Conservation (phyloP, 2,797 vertebrate species). For the Pseudotriccus pelzelni region DNA sequence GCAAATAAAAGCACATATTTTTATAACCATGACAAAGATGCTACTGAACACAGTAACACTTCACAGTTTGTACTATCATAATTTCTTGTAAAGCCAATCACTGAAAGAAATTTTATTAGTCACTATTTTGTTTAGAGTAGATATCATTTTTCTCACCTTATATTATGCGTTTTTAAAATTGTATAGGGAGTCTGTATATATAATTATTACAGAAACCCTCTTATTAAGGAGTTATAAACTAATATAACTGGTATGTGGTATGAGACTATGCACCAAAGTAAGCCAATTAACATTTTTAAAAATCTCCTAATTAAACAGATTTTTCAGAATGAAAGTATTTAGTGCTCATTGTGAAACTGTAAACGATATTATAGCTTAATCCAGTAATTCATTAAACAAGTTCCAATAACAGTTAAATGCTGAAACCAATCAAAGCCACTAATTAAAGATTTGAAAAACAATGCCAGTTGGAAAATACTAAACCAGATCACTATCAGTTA, state of each 20-base stretch:
- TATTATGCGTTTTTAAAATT: background rate
- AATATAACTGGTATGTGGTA: background rate
- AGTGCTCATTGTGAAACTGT: background rate
- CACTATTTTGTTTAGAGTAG: background rate
- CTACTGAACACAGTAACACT: background rate
- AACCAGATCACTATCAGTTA: background rate
- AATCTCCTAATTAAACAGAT: background rate
- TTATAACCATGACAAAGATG: background rate
- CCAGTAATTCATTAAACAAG: background rate
- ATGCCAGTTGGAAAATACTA: background rate
- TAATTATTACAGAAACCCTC: background rate
- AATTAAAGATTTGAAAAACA: background rate
- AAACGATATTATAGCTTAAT: background rate
- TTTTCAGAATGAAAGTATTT: background rate
- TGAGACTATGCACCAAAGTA: background rate
- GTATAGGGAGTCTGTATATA: background rate
- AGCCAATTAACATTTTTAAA: background rate
- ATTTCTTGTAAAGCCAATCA: background rate
- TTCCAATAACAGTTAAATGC: background rate
- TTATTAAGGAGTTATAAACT: background rate
- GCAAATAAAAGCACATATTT: background rate
- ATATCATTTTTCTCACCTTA: background rate
- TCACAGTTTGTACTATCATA: background rate
- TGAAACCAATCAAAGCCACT: background rate
- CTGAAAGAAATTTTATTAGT: background rate